Percentiles rank a stretch among this genome's conserved stretches.
Evolutionary conservation across 2,113 vertebrate genomes (phyloP).

Genomic region (Rhabdomys dilectus): DNA sequence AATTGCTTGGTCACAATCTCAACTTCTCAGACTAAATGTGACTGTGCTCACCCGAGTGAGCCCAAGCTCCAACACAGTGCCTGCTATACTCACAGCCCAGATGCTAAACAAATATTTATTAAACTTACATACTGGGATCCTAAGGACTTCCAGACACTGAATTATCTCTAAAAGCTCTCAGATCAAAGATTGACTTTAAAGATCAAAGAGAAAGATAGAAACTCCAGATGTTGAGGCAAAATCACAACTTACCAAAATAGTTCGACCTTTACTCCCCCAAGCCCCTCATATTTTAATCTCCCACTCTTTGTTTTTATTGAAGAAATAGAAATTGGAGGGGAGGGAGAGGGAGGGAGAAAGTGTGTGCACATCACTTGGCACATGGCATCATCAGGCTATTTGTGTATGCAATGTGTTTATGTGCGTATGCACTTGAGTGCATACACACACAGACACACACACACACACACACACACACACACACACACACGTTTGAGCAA

Average conservation of each 20-base stretch:
- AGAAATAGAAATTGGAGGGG: background rate
- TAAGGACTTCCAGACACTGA: conserved; percentile 13
- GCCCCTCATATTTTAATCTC: background rate
- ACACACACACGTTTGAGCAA: too few relatives aligned
- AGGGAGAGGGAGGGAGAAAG: too few relatives aligned
- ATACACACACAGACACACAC: too few relatives aligned
- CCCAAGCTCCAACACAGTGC: background rate
- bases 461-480: too few relatives aligned
- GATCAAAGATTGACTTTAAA: conserved; percentile 38
- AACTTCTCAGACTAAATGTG: background rate
- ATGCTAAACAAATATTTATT: background rate
- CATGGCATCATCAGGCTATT: background rate
- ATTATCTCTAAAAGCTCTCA: conserved; percentile 39
- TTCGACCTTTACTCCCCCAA: background rate
- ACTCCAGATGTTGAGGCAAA: conserved; percentile 34
- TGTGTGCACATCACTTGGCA: too few relatives aligned
- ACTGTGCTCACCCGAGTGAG: background rate
- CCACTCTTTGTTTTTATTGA: background rate
- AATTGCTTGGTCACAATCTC: background rate
- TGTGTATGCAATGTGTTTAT: background rate
- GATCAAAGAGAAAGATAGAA: conserved; percentile 1
- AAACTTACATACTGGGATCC: background rate
- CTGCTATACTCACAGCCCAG: background rate
- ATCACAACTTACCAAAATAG: background rate
- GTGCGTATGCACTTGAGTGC: too few relatives aligned